phyloP scores from a whole-genome alignment of 1,140 invertebrate genomes.

The Drosophila sucinea region DNA sequence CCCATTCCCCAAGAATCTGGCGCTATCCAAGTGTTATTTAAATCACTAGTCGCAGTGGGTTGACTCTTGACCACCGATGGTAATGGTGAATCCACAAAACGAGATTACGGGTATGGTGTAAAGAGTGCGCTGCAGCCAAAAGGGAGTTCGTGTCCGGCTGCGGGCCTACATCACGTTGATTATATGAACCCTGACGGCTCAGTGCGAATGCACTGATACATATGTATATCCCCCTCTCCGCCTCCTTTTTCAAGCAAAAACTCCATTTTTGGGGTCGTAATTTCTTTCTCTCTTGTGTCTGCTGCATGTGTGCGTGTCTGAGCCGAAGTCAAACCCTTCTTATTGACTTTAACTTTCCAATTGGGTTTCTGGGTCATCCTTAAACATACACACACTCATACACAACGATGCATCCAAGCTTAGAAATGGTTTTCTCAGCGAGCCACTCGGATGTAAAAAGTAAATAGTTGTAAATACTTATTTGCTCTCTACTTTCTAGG shows the following conservation, averaged over 20 bases:
- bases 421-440: constrained; percentile 34
- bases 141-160: not conserved
- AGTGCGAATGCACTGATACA: constrained; percentile 43
- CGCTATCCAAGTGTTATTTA: constrained; percentile 49
- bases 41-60: constrained; percentile 63
- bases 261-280: constrained; percentile 15
- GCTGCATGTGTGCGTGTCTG: constrained; percentile 45
- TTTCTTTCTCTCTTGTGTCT: not conserved
- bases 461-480: constrained; percentile 18
- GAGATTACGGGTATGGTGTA: not conserved
- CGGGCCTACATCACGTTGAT: not conserved
- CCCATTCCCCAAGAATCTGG: not conserved
- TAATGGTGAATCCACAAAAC: constrained; percentile 33
- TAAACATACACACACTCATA: constrained; percentile 39
- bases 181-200: not conserved
- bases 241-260: constrained; percentile 17
- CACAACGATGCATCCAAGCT: constrained; percentile 23
- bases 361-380: constrained; percentile 74
- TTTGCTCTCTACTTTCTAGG: constrained; percentile 6
- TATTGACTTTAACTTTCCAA: constrained; percentile 75
- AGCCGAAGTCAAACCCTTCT: constrained; percentile 49
- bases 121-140: not conserved
- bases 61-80: constrained; percentile 64
- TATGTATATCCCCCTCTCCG: too few species aligned
- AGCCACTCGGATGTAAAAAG: constrained; percentile 23